Conservation (phyloP, 1,140 invertebrate species). For the Nymphalis io region DNA sequence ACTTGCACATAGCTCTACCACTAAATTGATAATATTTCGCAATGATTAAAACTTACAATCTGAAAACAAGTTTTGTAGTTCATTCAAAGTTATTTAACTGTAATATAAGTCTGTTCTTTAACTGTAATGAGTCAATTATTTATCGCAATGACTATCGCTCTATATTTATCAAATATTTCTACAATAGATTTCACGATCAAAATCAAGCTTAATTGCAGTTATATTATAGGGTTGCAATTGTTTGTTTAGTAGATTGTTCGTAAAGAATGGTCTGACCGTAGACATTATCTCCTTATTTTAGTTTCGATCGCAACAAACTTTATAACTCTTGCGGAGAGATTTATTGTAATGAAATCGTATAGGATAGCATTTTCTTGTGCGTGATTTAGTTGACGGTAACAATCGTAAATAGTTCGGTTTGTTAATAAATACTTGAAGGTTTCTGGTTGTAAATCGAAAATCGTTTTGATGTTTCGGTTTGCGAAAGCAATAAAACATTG, state of each 20-base stretch:
- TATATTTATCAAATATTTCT: conserved; percentile 56
- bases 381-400: conserved; percentile 55
- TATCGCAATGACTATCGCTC: conserved; percentile 53
- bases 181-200: conserved; percentile 4
- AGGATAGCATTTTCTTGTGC: conserved; percentile 65
- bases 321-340: conserved; percentile 62
- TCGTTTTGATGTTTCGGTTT: conserved; percentile 41
- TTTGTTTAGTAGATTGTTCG: conserved; percentile 36
- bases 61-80: conserved; percentile 18
- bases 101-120: too few relatives aligned
- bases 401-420: conserved; percentile 65
- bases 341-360: conserved; percentile 76
- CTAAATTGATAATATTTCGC: conserved; percentile 5
- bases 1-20: too few relatives aligned
- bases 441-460: conserved; percentile 48
- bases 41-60: conserved; percentile 23
- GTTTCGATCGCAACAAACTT: conserved; percentile 65
- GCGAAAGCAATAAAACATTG: conserved; percentile 41
- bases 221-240: conserved; percentile 38
- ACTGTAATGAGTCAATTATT: conserved; percentile 66
- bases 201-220: conserved; percentile 19
- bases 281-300: conserved; percentile 70
- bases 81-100: conserved; percentile 38
- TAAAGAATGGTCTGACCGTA: conserved; percentile 63
- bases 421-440: conserved; percentile 54